These are phyloP conservation scores for Peromyscus melanophrys DNA, from an alignment of 2,797 vertebrate species.

Conservation along the genomic window DNA sequence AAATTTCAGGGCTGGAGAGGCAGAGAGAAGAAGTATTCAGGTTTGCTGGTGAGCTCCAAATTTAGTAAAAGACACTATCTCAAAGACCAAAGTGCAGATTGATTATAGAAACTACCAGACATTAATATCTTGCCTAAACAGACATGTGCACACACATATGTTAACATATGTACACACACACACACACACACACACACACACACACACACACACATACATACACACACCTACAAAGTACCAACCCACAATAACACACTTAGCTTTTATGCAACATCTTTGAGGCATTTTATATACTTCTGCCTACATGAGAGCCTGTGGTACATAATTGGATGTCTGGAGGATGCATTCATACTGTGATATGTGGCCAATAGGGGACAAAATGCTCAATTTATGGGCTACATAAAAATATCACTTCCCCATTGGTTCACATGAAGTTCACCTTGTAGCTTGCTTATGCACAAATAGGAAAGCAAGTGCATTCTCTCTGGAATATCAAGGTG, in stretches of 20 bases:
- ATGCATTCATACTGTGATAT: constrained; percentile 25
- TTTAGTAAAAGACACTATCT: neutral
- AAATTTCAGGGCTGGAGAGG: neutral
- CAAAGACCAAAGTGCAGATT: neutral
- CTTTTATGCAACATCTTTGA: constrained; percentile 2
- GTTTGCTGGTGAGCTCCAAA: neutral
- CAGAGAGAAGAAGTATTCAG: neutral
- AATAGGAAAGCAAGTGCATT: constrained; percentile 36
- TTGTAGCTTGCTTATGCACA: constrained; percentile 50
- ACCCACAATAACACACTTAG: neutral
- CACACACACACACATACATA: neutral
- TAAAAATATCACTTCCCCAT: constrained; percentile 35
- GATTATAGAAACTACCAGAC: neutral
- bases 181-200: neutral
- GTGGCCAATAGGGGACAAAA: constrained; percentile 1
- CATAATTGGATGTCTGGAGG: neutral
- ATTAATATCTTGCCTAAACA: neutral
- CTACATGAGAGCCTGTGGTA: neutral
- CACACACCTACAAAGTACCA: neutral
- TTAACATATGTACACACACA: neutral
- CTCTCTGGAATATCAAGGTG: constrained; percentile 64
- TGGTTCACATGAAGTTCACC: constrained; percentile 67
- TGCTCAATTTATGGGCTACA: constrained; percentile 37
- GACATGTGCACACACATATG: neutral
- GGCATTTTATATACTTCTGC: neutral